These are phyloP conservation scores for Pseudobourletiella spinata DNA, from an alignment of 1,140 invertebrate genomes.

Conservation along the genomic window DNA sequence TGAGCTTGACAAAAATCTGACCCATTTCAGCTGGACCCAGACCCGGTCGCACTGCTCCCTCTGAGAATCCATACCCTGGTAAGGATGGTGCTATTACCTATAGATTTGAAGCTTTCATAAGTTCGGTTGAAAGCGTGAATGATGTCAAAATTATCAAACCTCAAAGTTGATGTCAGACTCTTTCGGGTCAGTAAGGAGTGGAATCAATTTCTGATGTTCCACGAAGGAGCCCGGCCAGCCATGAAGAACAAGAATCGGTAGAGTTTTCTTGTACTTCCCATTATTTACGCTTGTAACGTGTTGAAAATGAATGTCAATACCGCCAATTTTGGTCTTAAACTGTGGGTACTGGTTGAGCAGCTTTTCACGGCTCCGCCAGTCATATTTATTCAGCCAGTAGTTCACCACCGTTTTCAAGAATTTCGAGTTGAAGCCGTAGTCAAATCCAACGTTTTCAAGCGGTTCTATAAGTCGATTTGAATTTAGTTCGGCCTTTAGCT, in stretches of 20 bases:
- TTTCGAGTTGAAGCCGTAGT: too few relatives aligned
- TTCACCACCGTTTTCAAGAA: conserved; percentile 59
- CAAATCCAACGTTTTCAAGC: conserved; percentile 57
- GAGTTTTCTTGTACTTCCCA: conserved; percentile 26
- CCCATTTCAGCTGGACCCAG: conserved; percentile 38
- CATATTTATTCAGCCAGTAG: conserved; percentile 49
- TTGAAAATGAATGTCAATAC: conserved; percentile 43
- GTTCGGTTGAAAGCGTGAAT: conserved; percentile 41
- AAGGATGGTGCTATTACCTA: too few relatives aligned
- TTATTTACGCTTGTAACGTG: conserved; percentile 37
- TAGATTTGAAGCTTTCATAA: conserved; percentile 13
- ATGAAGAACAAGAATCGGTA: conserved; percentile 60
- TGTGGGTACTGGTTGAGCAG: conserved; percentile 43
- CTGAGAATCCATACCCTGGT: too few relatives aligned
- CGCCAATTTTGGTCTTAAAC: conserved; percentile 47
- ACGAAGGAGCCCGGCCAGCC: conserved; percentile 96
- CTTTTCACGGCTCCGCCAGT: conserved; percentile 45
- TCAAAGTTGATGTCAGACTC: too few relatives aligned
- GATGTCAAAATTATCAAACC: too few relatives aligned
- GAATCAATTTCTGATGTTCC: too few relatives aligned
- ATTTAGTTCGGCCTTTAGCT: conserved; percentile 48
- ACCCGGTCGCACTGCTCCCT: conserved; percentile 40
- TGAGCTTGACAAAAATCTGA: conserved; percentile 46
- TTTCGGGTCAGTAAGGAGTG: too few relatives aligned
- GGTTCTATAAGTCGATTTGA: conserved; percentile 45